phyloP scores from a whole-genome alignment of 2,888 invertebrate genomes.

The Lasius fuliginosus region DNA sequence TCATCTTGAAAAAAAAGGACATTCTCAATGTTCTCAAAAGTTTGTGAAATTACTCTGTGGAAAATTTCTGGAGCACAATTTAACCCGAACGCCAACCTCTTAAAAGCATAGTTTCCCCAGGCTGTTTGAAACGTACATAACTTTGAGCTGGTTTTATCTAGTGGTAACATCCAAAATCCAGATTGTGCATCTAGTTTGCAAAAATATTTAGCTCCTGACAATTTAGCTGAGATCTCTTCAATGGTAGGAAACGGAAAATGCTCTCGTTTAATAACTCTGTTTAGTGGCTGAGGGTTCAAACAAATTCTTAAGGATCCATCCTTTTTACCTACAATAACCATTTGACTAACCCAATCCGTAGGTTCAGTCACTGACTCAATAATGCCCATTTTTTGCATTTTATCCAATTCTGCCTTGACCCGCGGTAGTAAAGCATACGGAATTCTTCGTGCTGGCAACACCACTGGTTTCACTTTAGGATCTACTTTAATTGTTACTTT shows the following conservation, averaged over 20 bases:
- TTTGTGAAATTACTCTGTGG: not conserved
- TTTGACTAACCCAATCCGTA: not conserved
- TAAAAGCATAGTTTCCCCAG: not conserved
- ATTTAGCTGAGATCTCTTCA: constrained; percentile 3
- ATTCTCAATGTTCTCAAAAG: not conserved
- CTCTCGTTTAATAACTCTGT: not conserved
- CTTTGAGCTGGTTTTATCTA: not conserved
- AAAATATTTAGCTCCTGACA: not conserved
- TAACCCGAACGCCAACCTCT: not conserved
- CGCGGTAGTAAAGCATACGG: not conserved
- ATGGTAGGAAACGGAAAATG: not conserved
- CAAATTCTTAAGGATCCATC: constrained; percentile 12
- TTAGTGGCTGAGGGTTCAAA: not conserved
- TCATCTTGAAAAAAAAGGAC: not conserved
- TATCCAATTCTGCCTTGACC: not conserved
- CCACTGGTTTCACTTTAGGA: not conserved
- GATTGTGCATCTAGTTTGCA: not conserved
- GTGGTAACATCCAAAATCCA: not conserved
- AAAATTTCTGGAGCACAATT: not conserved
- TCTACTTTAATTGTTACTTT: not conserved
- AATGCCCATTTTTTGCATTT: not conserved
- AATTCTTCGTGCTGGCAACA: not conserved
- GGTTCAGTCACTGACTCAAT: not conserved
- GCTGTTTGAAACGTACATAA: not conserved
- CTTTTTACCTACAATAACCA: not conserved